Evolutionary conservation across 2,888 invertebrate genomes (phyloP), one percentile per base, ranked within the genome.

Genomic region (Lasioglossum villosulum): DNA sequence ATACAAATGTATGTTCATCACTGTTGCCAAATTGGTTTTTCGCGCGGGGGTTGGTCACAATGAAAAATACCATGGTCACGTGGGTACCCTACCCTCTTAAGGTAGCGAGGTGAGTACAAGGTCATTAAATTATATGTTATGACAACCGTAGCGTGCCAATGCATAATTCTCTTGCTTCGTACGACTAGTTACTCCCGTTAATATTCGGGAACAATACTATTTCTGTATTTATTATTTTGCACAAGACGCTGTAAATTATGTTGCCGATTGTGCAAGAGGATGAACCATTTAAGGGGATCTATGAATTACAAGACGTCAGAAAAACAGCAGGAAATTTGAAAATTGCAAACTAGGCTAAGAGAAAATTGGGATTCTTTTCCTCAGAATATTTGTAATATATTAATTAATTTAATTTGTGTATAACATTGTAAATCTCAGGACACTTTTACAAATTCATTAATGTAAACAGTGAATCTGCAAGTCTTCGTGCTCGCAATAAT

Each of bases 221-320:
- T 56, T 56, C n/a, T 56, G 56, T n/a, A 56, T 56, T 56, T n/a
- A 56, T 56, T 56, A n/a, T 56, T n/a, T 56, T n/a, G n/a, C 10
- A n/a, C 10, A 52, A n/a, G 10, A 52, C 56, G 56, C 23, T n/a
- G 4, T 12, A n/a, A 56, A 3, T 56, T 56, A 56, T n/a, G 56
- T n/a, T n/a, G n/a, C n/a, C 56, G 12, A n/a, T n/a, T 56, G 56
- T 56, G n/a, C 10, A 12, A 56, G 12, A n/a, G 56, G 56, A 12
- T 56, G 12, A 1, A 4, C 4, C 12, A 56, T n/a, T 56, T n/a
- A n/a, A 12, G 56, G 12, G n/a, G 12, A n/a, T 56, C 4, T n/a
- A 56, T 12, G n/a, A 23, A n/a, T n/a, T 56, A 56, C 0, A 8
- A n/a, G n/a, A 23, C n/a, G n/a, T 56, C 56, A 56, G 56, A 12